Base-by-base conservation (phyloP, 2,888 invertebrate genomes). In the Drosophila mimetica region DNA sequence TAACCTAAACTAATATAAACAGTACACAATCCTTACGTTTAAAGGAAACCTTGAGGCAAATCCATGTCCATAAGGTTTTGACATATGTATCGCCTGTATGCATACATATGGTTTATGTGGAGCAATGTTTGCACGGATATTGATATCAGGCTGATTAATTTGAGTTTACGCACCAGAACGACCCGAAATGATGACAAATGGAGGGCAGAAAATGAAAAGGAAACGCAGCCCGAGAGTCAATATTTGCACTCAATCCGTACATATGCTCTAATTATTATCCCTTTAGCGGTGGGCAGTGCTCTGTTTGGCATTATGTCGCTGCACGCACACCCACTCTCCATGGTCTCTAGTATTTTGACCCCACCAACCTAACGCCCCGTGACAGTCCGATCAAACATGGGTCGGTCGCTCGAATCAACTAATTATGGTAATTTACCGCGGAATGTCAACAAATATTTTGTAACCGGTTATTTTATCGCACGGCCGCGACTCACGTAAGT, bases 401-500 rank as follows among this genome's bases (percentile, higher is more conserved):
- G 73, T 71, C 65, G 79, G 82, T 81, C 72, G 72, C 73, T 69
- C 73, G 88, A 83, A 88, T 83, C 89, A 90, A 90, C 89, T 89
- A 89, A 89, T 89, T 89, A 90, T 87, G 89, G 90, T 90, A 90
- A 90, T 90, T 90, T 86, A 66, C 79, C 55, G 76, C 74, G 77
- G 78, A 90, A 89, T 90, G 89, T 90, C 89, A 90, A 90, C 89
- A 89, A 89, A 89, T 79, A 89, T 82, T 89, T 84, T 87, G 78
- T 83, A 84, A 36, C 75, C 63, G 55, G 71, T 71, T 84, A 77
- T 73, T 58, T 71, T 63, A 52, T 60, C 67, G 67, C 67, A 69
- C 61, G 67, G 61, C 67, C 73, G 73, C 66, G 74, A 55, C 50
- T 39, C 74, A 71, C 70, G 70, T 46, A 51, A 52, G 63, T 41